phyloP scores from a whole-genome alignment of 2,888 invertebrate genomes.

The Scaptomyza caliginosa region DNA sequence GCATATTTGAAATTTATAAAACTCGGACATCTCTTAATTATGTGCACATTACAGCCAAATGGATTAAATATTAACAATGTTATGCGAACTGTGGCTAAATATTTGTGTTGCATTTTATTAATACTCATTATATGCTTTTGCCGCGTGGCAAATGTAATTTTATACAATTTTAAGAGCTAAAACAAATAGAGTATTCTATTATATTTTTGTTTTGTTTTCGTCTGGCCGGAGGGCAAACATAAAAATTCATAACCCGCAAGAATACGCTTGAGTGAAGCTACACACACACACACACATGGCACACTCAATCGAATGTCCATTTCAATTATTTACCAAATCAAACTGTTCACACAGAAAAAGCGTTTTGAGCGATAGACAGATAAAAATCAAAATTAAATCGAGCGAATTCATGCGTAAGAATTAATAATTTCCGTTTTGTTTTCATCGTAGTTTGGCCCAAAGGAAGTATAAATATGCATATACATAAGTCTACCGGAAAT shows the following conservation, averaged over 20 bases:
- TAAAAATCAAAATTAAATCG: slow-evolving; percentile 72
- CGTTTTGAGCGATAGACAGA: slow-evolving; percentile 44
- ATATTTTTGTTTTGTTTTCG: too few species aligned
- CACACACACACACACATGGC: slow-evolving; percentile 4
- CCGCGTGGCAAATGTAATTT: slow-evolving; percentile 11
- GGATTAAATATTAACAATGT: slow-evolving; percentile 63
- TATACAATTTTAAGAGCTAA: slow-evolving; percentile 41
- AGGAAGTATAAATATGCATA: slow-evolving; percentile 26
- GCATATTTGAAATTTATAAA: slow-evolving; percentile 42
- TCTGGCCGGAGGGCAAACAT: slow-evolving; percentile 40
- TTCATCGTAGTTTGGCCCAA: slow-evolving; percentile 23
- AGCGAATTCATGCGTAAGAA: slow-evolving; percentile 74
- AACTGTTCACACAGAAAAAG: slow-evolving; percentile 27
- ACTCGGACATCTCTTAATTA: slow-evolving; percentile 61
- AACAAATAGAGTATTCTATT: slow-evolving; percentile 62
- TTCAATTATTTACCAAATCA: slow-evolving; percentile 64
- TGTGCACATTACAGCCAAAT: slow-evolving; percentile 64
- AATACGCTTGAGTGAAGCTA: slow-evolving; percentile 46
- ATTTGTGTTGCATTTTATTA: slow-evolving; percentile 29
- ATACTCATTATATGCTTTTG: slow-evolving; percentile 25
- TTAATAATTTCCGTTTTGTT: slow-evolving; percentile 74
- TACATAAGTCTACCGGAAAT: slow-evolving; percentile 49
- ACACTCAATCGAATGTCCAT: slow-evolving; percentile 17
- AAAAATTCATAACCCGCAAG: slow-evolving; percentile 69
- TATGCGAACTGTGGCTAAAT: slow-evolving; percentile 22